Conservation (phyloP, 2,888 invertebrate species). For the Drosophila falleni region DNA sequence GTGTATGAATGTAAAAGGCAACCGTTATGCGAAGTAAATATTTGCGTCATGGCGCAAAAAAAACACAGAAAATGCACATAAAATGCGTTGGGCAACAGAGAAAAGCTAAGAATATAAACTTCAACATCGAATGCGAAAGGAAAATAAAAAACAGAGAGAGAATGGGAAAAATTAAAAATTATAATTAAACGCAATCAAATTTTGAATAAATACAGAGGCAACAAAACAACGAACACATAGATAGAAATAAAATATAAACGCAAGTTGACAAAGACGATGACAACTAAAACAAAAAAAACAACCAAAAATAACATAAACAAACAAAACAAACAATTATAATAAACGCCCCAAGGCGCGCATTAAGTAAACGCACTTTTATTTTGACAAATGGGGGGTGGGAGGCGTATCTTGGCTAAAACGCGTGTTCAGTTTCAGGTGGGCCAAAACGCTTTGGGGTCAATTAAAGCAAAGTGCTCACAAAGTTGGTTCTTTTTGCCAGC, state of each 20-base stretch:
- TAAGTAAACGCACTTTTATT: conserved; percentile 33
- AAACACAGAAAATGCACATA: conserved; percentile 32
- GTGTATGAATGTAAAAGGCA: conserved; percentile 46
- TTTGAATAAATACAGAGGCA: conserved; percentile 59
- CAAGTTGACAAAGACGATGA: conserved; percentile 27
- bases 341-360: conserved; percentile 45
- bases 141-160: conserved; percentile 1
- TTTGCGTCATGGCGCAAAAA: conserved; percentile 67
- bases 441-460: conserved; percentile 32
- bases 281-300: conserved; percentile 27
- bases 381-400: neutral
- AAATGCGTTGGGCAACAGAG: conserved; percentile 29
- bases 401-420: conserved; percentile 15
- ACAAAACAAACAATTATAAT: conserved; percentile 61
- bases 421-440: conserved; percentile 16
- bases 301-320: neutral
- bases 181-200: conserved; percentile 74
- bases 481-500: conserved; percentile 8
- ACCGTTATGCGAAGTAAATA: conserved; percentile 65
- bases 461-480: conserved; percentile 27
- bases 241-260: conserved; percentile 55
- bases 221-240: conserved; percentile 36
- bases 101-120: conserved; percentile 51
- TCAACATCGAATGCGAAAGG: conserved; percentile 15
- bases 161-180: conserved; percentile 37